phyloP scores from a whole-genome alignment of 2,113 vertebrate species.

The Carassius auratus region DNA sequence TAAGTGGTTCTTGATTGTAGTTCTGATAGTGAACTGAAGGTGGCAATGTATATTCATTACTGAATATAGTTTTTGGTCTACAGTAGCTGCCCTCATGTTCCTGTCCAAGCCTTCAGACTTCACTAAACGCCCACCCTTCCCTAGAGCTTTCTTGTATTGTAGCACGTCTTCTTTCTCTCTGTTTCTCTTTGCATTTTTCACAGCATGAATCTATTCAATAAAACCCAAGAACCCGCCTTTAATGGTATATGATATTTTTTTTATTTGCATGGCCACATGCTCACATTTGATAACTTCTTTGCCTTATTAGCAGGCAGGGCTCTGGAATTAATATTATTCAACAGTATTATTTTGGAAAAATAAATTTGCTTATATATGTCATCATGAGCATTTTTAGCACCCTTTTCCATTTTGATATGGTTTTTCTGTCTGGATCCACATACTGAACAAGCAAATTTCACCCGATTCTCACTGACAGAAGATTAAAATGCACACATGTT shows the following conservation, averaged over 20 bases:
- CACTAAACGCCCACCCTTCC: background rate
- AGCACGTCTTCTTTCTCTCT: slow-evolving; percentile 10
- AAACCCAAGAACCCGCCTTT: background rate
- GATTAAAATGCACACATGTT: background rate
- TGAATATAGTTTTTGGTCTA: background rate
- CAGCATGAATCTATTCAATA: slow-evolving; percentile 25
- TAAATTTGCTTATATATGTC: background rate
- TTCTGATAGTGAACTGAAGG: slow-evolving; percentile 13
- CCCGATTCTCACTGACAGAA: background rate
- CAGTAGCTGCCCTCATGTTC: background rate
- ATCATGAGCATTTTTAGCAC: background rate
- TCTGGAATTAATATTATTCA: background rate
- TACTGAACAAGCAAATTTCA: background rate
- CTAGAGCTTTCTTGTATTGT: slow-evolving; percentile 9
- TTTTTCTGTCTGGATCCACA: background rate
- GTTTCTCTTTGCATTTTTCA: background rate
- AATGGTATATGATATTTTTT: background rate
- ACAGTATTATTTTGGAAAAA: background rate
- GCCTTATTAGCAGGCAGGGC: background rate
- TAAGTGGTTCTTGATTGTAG: slow-evolving; percentile 18
- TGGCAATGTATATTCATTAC: slow-evolving; percentile 43
- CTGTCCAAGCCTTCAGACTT: background rate
- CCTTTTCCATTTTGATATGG: background rate
- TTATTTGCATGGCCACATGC: background rate
- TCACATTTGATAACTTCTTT: background rate